Evolutionary conservation across 2,888 invertebrate genomes (phyloP).

Genomic region (Melinaea menophilus): DNA sequence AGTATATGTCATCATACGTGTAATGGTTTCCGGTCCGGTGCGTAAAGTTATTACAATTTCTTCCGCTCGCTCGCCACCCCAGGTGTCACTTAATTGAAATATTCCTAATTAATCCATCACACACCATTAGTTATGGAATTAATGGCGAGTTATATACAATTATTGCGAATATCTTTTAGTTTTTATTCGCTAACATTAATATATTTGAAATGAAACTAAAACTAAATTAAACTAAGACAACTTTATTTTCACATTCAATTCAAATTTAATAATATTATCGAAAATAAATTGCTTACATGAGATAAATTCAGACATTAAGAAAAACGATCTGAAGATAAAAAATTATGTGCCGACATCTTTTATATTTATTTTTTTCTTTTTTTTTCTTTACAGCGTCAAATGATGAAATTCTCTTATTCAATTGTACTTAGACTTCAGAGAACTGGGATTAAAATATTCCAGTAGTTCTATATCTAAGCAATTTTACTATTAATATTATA

Average conservation of each 20-base stretch:
- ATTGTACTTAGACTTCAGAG: too few relatives aligned
- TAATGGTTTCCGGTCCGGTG: constrained; percentile 58
- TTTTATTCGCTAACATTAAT: too few relatives aligned
- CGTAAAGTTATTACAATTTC: constrained; percentile 53
- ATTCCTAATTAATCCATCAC: constrained; percentile 30
- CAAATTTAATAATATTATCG: not conserved
- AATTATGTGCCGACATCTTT: not conserved
- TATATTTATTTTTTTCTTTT: not conserved
- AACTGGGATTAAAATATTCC: too few relatives aligned
- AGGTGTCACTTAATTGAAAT: constrained; percentile 34
- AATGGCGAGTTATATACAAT: not conserved
- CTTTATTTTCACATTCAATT: too few relatives aligned
- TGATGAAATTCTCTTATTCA: too few relatives aligned
- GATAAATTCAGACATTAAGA: not conserved
- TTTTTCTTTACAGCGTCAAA: not conserved
- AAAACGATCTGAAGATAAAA: constrained; percentile 1
- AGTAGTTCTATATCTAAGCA: too few relatives aligned
- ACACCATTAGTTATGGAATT: constrained; percentile 20
- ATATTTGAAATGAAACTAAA: too few relatives aligned
- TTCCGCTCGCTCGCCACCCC: constrained; percentile 26
- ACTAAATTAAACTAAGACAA: too few relatives aligned
- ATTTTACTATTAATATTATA: too few relatives aligned
- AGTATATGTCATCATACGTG: constrained; percentile 26
- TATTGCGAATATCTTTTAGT: too few relatives aligned
- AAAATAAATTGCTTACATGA: not conserved